Evolutionary conservation across 2,888 invertebrate species (phyloP).

Genomic region (Megalurothrips usitatus): DNA sequence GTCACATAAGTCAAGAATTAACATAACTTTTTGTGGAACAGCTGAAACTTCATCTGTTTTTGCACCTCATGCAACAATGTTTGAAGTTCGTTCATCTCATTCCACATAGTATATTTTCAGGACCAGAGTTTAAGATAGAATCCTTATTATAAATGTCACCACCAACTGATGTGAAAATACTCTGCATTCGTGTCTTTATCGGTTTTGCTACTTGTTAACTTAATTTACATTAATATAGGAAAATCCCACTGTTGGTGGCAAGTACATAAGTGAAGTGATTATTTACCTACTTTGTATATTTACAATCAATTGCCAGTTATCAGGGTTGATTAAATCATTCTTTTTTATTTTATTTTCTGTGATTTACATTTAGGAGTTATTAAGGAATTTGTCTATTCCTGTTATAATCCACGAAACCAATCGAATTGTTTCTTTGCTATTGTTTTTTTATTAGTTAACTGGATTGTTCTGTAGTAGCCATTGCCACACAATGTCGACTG

Average conservation of each 20-base stretch:
- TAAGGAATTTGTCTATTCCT: conserved; percentile 15
- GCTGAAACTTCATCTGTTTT: conserved; percentile 24
- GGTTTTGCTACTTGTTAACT: conserved; percentile 17
- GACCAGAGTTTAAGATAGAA: conserved; percentile 10
- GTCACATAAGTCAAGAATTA: background rate
- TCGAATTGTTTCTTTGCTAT: conserved; percentile 1
- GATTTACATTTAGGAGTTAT: conserved; percentile 17
- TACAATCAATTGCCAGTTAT: conserved; percentile 25
- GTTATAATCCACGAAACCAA: background rate
- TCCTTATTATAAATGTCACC: conserved; percentile 4
- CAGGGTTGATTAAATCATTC: conserved; percentile 22
- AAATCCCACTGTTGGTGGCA: conserved; percentile 13
- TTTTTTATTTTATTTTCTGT: conserved; percentile 26
- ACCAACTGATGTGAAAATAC: background rate
- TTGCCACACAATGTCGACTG: conserved; percentile 18
- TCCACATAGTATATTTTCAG: conserved; percentile 20
- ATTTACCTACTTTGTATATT: conserved; percentile 25
- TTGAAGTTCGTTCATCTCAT: conserved; percentile 7
- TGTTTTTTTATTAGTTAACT: conserved; percentile 5
- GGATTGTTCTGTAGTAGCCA: conserved; percentile 8
- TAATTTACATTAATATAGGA: conserved; percentile 8
- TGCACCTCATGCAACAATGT: background rate
- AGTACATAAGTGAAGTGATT: conserved; percentile 6
- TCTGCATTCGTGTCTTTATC: conserved; percentile 16
- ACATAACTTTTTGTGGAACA: background rate